phyloP scores from a whole-genome alignment of 2,888 invertebrate genomes.

The Timema cristinae region DNA sequence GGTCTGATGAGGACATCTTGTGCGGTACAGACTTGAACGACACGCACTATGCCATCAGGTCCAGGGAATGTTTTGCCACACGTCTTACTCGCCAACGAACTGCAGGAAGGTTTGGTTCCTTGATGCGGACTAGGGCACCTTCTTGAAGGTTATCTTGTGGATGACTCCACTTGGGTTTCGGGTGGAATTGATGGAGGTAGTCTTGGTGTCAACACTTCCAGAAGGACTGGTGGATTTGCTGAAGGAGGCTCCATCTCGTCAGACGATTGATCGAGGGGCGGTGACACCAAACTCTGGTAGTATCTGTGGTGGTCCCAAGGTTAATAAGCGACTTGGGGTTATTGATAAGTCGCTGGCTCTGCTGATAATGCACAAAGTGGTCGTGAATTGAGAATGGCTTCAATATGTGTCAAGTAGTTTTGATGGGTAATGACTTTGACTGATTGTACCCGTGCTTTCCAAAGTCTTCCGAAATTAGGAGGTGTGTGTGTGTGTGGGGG shows the following conservation, averaged over 20 bases:
- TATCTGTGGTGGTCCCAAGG: neutral
- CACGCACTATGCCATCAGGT: constrained; percentile 5
- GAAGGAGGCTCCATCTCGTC: constrained; percentile 15
- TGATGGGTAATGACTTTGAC: too few relatives aligned
- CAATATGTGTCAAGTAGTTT: neutral
- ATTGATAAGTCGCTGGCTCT: constrained; percentile 14
- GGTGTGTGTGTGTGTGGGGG: too few relatives aligned
- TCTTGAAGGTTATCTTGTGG: neutral
- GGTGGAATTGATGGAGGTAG: neutral
- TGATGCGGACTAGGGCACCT: neutral
- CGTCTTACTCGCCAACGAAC: neutral
- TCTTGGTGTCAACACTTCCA: neutral
- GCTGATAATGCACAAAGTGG: constrained; percentile 7
- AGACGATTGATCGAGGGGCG: neutral
- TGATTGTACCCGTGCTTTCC: too few relatives aligned
- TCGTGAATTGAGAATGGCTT: constrained; percentile 13
- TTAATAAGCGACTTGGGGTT: constrained; percentile 18
- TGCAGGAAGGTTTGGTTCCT: neutral
- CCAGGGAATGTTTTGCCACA: neutral
- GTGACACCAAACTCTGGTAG: constrained; percentile 13
- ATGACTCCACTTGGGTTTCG: neutral
- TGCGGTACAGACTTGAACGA: neutral
- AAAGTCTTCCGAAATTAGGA: too few relatives aligned
- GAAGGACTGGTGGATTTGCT: constrained; percentile 12
- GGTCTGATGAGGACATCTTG: neutral